Conservation (phyloP, 2,113 vertebrate genomes). For the Phocoena phocoena region DNA sequence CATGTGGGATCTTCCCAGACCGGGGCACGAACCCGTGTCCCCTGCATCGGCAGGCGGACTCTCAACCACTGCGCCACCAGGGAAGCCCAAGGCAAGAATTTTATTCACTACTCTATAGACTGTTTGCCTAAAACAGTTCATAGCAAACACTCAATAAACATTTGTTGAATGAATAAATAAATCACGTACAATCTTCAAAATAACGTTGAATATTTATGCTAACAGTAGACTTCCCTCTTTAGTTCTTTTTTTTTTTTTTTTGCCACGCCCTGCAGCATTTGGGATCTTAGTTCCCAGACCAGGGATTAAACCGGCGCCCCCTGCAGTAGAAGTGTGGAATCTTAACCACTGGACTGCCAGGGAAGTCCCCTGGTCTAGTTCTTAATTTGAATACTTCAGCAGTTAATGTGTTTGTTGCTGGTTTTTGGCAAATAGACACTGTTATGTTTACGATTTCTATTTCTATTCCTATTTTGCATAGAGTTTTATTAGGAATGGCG, state of each 20-base stretch:
- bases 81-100: not conserved
- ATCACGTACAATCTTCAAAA: not conserved
- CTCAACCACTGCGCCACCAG: too few relatives aligned
- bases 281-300: too few relatives aligned
- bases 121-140: not conserved
- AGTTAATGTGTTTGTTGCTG: not conserved
- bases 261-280: too few relatives aligned
- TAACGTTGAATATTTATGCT: not conserved
- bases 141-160: not conserved
- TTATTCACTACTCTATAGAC: not conserved
- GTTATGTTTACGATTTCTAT: not conserved
- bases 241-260: too few relatives aligned
- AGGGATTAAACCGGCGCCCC: too few relatives aligned
- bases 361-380: not conserved
- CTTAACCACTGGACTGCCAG: too few relatives aligned
- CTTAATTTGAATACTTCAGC: not conserved
- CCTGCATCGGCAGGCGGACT: too few relatives aligned
- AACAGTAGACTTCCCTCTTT: not conserved
- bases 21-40: too few relatives aligned
- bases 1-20: too few relatives aligned
- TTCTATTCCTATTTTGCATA: not conserved
- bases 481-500: not conserved
- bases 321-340: too few relatives aligned
- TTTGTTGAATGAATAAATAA: not conserved
- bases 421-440: not conserved